Base-by-base conservation (phyloP, 2,797 vertebrate genomes). In the Chloroceryle inda region DNA sequence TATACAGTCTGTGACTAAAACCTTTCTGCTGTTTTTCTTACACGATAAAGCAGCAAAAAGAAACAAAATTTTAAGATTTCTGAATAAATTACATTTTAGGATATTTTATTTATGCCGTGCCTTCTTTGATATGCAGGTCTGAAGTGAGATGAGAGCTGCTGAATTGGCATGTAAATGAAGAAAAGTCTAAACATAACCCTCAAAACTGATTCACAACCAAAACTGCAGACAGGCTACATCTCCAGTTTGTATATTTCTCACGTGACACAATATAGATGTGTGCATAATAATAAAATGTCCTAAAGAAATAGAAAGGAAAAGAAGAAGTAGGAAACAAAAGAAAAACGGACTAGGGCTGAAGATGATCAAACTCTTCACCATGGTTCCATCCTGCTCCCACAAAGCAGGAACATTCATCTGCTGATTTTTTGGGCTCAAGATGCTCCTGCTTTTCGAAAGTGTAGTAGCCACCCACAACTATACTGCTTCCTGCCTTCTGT, bases 401-500 rank as follows among this genome's bases (percentile, higher is more conserved):
- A 85, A 55, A 92, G 76, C 68, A 80, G 61, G 64, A 89, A 73
- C 24, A 44, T 68, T 91, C 62, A 66, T 76, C 91, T 87, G 74
- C 59, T 89, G 84, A 67, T 95, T 93, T 91, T n/a, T 53, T 84
- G 45, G n/a, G 50, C 86, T 94, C 88, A 91, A 85, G 94, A 91
- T 87, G 77, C 91, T 92, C 13, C 82, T 92, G 69, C 66, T 87
- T 76, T 89, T 82, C 67, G 33, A 82, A 93, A 84, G 42, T 85
- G 77, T 93, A 92, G 86, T 92, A 93, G 55, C 89, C 84, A 76
- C 91, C 84, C 84, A 94, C 92, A 94, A 83, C 81, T 95, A 80
- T 42, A 73, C 81, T 91, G 74, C 74, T 96, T 93, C 86, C 86
- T 95, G 86, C 91, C 87, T 91, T 95, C 89, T 97, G 81, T 76